These are phyloP conservation scores for Drosophila rhopaloa DNA, from an alignment of 1,140 invertebrate species.

Conservation along the genomic window DNA sequence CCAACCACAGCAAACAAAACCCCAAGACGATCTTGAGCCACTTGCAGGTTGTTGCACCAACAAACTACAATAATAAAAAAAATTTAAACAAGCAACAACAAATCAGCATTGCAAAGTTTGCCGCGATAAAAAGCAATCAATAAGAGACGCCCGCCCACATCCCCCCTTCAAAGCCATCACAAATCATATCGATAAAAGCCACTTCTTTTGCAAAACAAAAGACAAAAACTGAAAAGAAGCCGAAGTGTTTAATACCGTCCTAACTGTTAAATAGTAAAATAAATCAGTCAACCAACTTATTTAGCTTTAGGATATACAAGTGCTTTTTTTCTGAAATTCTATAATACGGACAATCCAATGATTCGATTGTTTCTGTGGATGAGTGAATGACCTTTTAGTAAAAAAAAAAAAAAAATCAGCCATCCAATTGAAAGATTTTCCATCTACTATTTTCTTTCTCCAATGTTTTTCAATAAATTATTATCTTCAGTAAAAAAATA, in stretches of 20 bases:
- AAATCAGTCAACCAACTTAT: too few relatives aligned
- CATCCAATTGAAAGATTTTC: too few relatives aligned
- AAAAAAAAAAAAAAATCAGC: too few relatives aligned
- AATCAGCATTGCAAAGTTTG: conserved; percentile 18
- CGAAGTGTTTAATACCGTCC: not conserved
- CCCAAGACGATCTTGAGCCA: conserved; percentile 77
- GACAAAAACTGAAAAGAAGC: not conserved
- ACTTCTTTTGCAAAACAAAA: not conserved
- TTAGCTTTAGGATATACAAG: too few relatives aligned
- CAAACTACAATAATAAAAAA: conserved; percentile 12
- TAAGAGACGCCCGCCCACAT: conserved; percentile 8
- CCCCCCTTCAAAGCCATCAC: not conserved
- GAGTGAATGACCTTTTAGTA: too few relatives aligned
- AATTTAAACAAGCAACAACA: conserved; percentile 23
- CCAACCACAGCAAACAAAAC: conserved; percentile 14
- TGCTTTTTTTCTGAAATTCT: too few relatives aligned
- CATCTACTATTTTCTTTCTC: too few relatives aligned
- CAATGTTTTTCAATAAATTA: too few relatives aligned
- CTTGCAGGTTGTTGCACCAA: conserved; percentile 82
- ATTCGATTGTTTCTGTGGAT: too few relatives aligned
- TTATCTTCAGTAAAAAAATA: too few relatives aligned
- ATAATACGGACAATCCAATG: too few relatives aligned
- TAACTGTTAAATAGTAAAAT: too few relatives aligned
- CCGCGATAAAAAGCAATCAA: conserved; percentile 24
- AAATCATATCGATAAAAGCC: conserved; percentile 1